A percentile compares a stretch with the other conserved stretches of the same genome.
These are phyloP conservation scores for Cryptus viduatorius DNA, from an alignment of 2,888 invertebrate genomes.

Conservation along the genomic window DNA sequence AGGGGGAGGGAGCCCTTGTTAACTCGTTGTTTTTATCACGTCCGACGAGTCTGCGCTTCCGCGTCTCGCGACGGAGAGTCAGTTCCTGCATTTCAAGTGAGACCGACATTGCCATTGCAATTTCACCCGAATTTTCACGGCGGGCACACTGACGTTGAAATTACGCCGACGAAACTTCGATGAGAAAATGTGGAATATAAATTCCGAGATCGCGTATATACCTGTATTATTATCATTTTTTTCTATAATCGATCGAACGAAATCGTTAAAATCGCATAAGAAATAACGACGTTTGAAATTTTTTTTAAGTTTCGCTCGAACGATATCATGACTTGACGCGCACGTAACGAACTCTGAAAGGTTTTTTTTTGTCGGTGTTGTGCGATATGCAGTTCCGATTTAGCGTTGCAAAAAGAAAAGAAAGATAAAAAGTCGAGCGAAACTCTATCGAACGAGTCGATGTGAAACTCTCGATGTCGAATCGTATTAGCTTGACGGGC, in stretches of 20 bases:
- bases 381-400: neutral
- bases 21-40: conserved; percentile 50
- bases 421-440: neutral
- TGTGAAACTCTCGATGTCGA: conserved; percentile 26
- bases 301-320: too few species aligned
- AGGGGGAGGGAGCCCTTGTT: conserved; percentile 23
- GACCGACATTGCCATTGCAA: neutral
- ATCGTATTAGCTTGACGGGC: conserved; percentile 49
- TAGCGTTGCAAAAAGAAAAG: too few species aligned
- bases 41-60: conserved; percentile 34
- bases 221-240: neutral
- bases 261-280: conserved; percentile 22
- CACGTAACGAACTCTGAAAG: neutral
- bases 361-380: neutral
- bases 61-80: conserved; percentile 5
- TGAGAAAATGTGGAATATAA: neutral
- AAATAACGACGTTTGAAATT: too few species aligned
- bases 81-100: conserved; percentile 41
- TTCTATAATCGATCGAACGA: conserved; percentile 1
- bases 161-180: conserved; percentile 3
- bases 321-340: neutral
- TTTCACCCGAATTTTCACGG: neutral
- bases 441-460: conserved; percentile 32
- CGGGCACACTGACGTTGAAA: neutral
- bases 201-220: neutral